Conservation (phyloP, 2,113 vertebrate species). For the Verasper variegatus region DNA sequence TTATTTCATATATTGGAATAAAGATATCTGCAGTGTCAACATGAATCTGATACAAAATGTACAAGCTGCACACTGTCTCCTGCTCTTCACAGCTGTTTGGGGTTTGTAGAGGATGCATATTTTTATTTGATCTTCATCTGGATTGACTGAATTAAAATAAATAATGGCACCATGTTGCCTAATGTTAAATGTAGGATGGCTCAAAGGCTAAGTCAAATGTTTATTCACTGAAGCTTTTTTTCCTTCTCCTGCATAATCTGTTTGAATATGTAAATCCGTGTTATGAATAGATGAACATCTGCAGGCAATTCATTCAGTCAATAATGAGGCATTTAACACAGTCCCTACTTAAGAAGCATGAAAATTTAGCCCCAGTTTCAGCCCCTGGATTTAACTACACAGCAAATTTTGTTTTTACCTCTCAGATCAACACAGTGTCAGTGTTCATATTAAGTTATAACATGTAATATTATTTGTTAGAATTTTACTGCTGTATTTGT, state of each 20-base stretch:
- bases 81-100: neutral
- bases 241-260: constrained; percentile 62
- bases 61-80: no score
- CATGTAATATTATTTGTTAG: neutral
- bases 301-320: constrained; percentile 74
- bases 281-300: constrained; percentile 78
- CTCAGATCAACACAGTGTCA: constrained; percentile 25
- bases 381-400: constrained; percentile 49
- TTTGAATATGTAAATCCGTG: constrained; percentile 74
- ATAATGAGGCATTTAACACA: constrained; percentile 71
- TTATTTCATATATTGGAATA: neutral
- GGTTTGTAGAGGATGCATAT: neutral
- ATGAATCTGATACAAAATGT: neutral
- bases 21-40: neutral
- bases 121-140: constrained; percentile 42
- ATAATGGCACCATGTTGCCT: constrained; percentile 24
- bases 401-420: constrained; percentile 53
- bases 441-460: constrained; percentile 7
- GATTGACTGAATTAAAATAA: constrained; percentile 43
- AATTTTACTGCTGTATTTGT: neutral
- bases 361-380: constrained; percentile 63
- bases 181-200: constrained; percentile 57
- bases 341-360: constrained; percentile 68
- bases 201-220: constrained; percentile 67
- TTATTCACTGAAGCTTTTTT: constrained; percentile 52